Evolutionary conservation across 1,140 invertebrate genomes (phyloP), one percentile per base, ranked within the genome.

Genomic region (Atta colombica): DNA sequence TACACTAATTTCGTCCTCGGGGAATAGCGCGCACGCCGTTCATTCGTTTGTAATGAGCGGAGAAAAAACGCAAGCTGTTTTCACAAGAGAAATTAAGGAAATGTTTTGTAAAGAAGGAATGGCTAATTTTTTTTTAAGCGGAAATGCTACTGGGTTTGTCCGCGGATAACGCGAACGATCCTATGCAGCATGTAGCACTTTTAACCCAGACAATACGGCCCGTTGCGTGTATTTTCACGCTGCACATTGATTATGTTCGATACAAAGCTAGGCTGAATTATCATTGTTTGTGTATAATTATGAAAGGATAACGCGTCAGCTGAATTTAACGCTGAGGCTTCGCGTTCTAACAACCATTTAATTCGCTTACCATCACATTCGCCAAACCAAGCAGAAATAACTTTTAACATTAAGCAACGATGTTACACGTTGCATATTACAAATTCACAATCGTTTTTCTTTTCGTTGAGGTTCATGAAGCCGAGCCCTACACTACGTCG

Each of bases 1-100:
- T 51, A 49, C 35, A 69, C 77, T 81, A 81, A 81, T 81, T 81
- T 81, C 77, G 71, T 84, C 69, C 68, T 18, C 4, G 28, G 68
- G 69, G 71, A 61, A 35, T 39, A 21, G 28, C 58, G 21, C 75
- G 58, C 49, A 12, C 35, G 68, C 21, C 0, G 28, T 31, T 31
- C 28, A 31, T 60, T 72, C 35, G 80, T n/a, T 84, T 35, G 65
- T 81, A 81, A 81, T 74, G 72, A 85, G 60, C n/a, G 49, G 18
- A 18, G 16, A 16, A 7, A 49, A 6, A 35, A 28, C 25, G 12
- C 77, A 72, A 72, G 53, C 80, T 72, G 80, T 72, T 72, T 72
- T 39, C 78, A 31, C 68, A 16, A 18, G 25, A 72, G 78, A 82
- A 82, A 72, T 82, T 74, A 74, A 55, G 77, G 31, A 71, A 71